These are phyloP conservation scores for Epizoanthus fatuus DNA, from an alignment of 92 coral and sea anemone genomes.

Conservation along the genomic window DNA sequence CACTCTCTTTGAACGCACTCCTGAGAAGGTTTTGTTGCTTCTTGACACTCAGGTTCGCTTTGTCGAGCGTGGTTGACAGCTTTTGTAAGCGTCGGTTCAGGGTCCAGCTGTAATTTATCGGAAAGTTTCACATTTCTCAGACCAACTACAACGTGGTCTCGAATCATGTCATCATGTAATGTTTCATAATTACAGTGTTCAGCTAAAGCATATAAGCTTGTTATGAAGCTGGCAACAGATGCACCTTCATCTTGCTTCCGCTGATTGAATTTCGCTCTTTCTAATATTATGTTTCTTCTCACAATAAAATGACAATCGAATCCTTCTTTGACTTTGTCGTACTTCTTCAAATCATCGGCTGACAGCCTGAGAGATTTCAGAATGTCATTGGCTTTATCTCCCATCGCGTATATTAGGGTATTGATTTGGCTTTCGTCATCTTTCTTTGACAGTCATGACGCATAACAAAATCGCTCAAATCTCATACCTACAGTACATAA, in stretches of 20 bases:
- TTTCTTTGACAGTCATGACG: conserved; percentile 46
- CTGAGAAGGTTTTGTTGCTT: too few relatives aligned
- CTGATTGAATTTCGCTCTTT: conserved; percentile 5
- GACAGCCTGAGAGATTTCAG: conserved; percentile 19
- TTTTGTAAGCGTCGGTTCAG: too few relatives aligned
- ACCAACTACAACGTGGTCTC: too few relatives aligned
- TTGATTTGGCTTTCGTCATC: conserved; percentile 55
- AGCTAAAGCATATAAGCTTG: too few relatives aligned
- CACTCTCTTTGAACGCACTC: too few relatives aligned
- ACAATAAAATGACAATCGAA: conserved; percentile 11
- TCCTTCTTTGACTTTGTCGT: conserved; percentile 12
- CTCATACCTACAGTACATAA: not conserved
- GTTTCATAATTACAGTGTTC: too few relatives aligned
- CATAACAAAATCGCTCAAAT: conserved; percentile 46
- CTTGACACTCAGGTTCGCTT: too few relatives aligned
- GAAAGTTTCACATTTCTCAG: too few relatives aligned
- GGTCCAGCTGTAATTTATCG: too few relatives aligned
- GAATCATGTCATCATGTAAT: too few relatives aligned
- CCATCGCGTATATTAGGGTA: conserved; percentile 62
- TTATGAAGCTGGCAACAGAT: too few relatives aligned
- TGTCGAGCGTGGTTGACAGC: too few relatives aligned
- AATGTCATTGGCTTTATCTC: conserved; percentile 46
- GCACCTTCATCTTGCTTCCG: not conserved
- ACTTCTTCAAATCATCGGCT: conserved; percentile 5
- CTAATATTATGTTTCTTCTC: not conserved